Percentiles rank a stretch among this genome's conserved stretches.
Evolutionary conservation across 2,113 vertebrate genomes (phyloP).

Genomic region (Lagopus leucura): DNA sequence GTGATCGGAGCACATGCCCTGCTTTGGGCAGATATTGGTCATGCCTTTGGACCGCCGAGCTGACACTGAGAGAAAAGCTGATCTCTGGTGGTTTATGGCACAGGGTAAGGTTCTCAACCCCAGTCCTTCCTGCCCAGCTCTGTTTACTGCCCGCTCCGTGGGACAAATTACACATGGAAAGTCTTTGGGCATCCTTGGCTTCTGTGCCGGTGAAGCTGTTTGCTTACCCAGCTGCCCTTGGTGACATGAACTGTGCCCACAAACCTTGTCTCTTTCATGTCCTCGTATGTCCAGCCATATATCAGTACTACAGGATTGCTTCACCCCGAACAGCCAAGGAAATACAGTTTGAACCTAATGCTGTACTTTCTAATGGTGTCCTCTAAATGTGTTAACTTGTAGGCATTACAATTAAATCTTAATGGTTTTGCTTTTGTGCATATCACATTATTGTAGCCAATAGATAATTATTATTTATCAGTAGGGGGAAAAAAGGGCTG

Average conservation of each 20-base stretch:
- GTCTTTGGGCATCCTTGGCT: not conserved
- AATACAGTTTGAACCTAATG: not conserved
- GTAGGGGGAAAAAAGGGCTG: not conserved
- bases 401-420: conserved; percentile 41
- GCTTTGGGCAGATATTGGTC: not conserved
- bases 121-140: not conserved
- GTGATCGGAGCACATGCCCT: not conserved
- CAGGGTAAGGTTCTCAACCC: not conserved
- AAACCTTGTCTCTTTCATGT: not conserved
- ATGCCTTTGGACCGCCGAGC: not conserved
- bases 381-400: conserved; percentile 11
- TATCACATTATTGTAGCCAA: conserved; percentile 56
- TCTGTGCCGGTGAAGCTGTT: not conserved
- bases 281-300: not conserved
- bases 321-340: not conserved
- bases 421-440: conserved; percentile 47
- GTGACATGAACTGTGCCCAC: not conserved
- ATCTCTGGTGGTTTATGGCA: not conserved
- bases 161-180: not conserved
- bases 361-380: not conserved
- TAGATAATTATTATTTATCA: conserved; percentile 72
- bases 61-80: not conserved
- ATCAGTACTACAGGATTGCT: not conserved
- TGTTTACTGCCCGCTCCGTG: not conserved
- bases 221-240: not conserved